These are phyloP conservation scores for Tolmerus cingulatus DNA, from an alignment of 2,888 invertebrate genomes.

Conservation along the genomic window DNA sequence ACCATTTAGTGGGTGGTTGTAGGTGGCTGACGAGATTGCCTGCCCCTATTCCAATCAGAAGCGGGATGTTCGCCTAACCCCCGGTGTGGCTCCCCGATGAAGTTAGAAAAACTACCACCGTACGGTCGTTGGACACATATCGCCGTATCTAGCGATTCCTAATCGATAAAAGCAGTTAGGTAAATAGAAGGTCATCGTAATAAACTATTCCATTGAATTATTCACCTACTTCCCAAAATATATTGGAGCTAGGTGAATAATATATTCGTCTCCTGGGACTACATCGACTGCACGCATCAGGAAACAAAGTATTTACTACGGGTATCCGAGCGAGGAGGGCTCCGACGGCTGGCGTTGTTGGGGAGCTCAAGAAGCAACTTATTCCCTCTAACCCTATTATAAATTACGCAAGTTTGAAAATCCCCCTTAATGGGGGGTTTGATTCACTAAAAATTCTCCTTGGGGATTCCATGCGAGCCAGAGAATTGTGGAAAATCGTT, in stretches of 20 bases:
- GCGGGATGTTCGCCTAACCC: background rate
- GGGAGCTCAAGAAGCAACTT: conserved; percentile 1
- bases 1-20: background rate
- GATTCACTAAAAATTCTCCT: conserved; percentile 41
- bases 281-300: conserved; percentile 43
- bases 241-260: conserved; percentile 50
- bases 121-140: background rate
- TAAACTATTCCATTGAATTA: conserved; percentile 43
- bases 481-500: background rate
- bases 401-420: conserved; percentile 48
- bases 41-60: background rate
- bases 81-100: background rate
- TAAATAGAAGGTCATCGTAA: conserved; percentile 45
- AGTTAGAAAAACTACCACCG: background rate
- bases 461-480: background rate
- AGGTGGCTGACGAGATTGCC: background rate
- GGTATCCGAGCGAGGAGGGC: conserved; percentile 5
- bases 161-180: conserved; percentile 48
- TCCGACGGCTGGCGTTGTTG: background rate
- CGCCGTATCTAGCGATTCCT: background rate
- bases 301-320: conserved; percentile 39
- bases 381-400: conserved; percentile 48
- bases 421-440: conserved; percentile 39
- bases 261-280: conserved; percentile 48
- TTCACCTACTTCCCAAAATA: conserved; percentile 44